Evolutionary conservation across 2,888 invertebrate species (phyloP), one percentile per base, ranked within the genome.

Genomic region (Scaptomyza reducta): DNA sequence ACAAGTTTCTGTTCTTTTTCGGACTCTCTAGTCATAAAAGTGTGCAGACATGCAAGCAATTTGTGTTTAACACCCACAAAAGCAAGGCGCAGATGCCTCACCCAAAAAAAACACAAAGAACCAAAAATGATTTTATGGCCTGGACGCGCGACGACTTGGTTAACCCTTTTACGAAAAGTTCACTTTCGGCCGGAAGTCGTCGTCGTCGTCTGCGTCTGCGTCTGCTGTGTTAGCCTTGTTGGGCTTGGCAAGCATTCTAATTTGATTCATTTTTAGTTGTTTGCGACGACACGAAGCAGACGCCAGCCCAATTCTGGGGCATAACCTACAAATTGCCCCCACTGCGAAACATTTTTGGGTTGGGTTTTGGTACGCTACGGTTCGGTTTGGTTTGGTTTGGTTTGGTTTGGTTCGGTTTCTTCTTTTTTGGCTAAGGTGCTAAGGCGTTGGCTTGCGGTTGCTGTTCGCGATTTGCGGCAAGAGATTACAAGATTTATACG

Each of bases 21-120:
- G 18, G 31, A 47, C 31, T 47, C 10, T 18, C 33, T 11, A 35
- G 72, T 73, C 84, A 77, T 84, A 77, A 80, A 81, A 68, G 41
- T 68, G 77, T 51, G 69, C 78, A 79, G 82, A 83, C 83, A 85
- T 85, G 84, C 83, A 74, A 84, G 73, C 85, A 83, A 85, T 84
- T 84, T 81, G 77, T 80, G 68, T 66, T 66, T 25, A 42, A 64
- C 58, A 35, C 46, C 51, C 56, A 6, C 22, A 33, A 16, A 14
- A 44, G 3, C 22, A 22, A 22, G n/a, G 25, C n/a, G 44, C 31
- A 56, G 59, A 38, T 40, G 66, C 83, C 83, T 71, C 78, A 66
- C 85, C 83, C 83, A 73, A 71, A 58, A 58, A 38, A 35, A 5
- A 35, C 16, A 16, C n/a, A n/a, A n/a, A n/a, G n/a, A n/a, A n/a